Conservation (phyloP, 2,888 invertebrate species). For the Ellobium chinense region DNA sequence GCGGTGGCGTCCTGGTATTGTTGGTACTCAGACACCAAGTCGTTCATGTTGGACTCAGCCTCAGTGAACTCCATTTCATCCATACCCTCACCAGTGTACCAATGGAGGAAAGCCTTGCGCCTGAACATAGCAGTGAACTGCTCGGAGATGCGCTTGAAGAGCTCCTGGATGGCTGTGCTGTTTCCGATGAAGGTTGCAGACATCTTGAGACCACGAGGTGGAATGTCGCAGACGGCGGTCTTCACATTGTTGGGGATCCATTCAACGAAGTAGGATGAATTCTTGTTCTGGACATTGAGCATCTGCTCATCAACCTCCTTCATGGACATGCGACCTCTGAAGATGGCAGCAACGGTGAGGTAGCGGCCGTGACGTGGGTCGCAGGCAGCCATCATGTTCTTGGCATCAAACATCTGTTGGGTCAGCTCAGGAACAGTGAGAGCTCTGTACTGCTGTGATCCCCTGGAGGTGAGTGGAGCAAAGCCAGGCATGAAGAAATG, state of each 20-base stretch:
- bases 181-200: constrained; percentile 80
- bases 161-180: constrained; percentile 76
- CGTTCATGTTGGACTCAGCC: constrained; percentile 95
- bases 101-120: constrained; percentile 85
- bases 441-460: constrained; percentile 78
- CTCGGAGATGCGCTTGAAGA: constrained; percentile 75
- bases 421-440: constrained; percentile 76
- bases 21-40: constrained; percentile 79
- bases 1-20: constrained; percentile 77
- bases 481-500: constrained; percentile 79
- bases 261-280: constrained; percentile 73
- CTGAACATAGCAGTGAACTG: constrained; percentile 88
- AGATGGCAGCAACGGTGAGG: constrained; percentile 75
- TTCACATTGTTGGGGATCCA: constrained; percentile 81
- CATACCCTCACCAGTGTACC: constrained; percentile 97
- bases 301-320: constrained; percentile 87
- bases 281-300: constrained; percentile 86
- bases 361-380: constrained; percentile 92
- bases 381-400: constrained; percentile 98
- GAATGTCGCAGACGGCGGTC: constrained; percentile 94
- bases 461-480: constrained; percentile 77
- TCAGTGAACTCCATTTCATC: constrained; percentile 98
- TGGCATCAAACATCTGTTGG: constrained; percentile 91
- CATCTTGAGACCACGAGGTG: constrained; percentile 87
- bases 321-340: constrained; percentile 77